phyloP scores from a whole-genome alignment of 2,113 vertebrate species.

The Meleagris gallopavo region DNA sequence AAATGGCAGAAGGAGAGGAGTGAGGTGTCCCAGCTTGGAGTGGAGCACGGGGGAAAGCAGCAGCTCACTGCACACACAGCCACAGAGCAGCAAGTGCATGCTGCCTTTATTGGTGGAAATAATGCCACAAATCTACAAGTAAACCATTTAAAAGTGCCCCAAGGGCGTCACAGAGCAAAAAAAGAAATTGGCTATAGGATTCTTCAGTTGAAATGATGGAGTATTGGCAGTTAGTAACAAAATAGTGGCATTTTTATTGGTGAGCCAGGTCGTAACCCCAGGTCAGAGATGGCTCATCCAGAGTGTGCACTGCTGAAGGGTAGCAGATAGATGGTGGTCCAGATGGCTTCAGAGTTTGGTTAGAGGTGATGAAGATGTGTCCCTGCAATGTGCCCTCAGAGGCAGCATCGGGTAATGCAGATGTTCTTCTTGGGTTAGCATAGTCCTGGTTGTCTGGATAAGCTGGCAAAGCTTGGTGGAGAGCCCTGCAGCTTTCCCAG shows the following conservation, averaged over 20 bases:
- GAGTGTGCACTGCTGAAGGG: not conserved
- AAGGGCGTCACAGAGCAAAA: not conserved
- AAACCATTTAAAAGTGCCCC: not conserved
- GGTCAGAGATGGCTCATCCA: not conserved
- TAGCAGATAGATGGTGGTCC: not conserved
- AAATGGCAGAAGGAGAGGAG: not conserved
- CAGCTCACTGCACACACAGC: not conserved
- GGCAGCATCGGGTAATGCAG: not conserved
- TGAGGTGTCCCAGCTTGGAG: not conserved
- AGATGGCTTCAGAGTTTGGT: not conserved
- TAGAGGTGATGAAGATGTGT: not conserved
- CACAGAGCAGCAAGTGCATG: not conserved
- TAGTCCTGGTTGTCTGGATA: not conserved
- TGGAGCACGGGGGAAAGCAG: not conserved
- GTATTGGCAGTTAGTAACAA: not conserved
- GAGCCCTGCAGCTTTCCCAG: not conserved
- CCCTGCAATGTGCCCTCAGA: not conserved
- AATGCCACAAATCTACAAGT: not conserved
- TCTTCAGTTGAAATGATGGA: not conserved
- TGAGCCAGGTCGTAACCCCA: not conserved
- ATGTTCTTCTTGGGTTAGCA: not conserved
- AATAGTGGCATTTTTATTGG: fast-evolving
- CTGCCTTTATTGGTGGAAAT: not conserved
- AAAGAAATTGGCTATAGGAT: not conserved
- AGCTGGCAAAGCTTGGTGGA: not conserved